Evolutionary conservation across 2,888 invertebrate genomes (phyloP).

Genomic region (Caenorhabditis sp.): DNA sequence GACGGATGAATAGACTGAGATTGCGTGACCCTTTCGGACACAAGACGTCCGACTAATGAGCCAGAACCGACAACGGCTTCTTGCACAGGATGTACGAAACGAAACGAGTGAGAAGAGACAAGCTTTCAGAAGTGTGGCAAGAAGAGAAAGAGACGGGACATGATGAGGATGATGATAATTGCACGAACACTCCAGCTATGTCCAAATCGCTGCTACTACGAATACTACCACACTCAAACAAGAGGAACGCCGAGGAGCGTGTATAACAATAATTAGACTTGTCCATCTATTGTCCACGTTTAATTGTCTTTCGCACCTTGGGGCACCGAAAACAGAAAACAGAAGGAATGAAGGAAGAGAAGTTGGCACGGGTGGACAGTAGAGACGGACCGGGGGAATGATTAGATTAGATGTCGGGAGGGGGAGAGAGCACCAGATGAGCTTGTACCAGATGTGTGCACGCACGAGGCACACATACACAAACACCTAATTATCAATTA

Average conservation of each 20-base stretch:
- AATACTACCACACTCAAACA: conserved; percentile 26
- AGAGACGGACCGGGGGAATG: conserved; percentile 1
- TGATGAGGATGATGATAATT: conserved; percentile 47
- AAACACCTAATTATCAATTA: conserved; percentile 65
- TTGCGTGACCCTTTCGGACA: conserved; percentile 61
- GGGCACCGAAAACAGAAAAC: conserved; percentile 32
- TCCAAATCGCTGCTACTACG: conserved; percentile 26
- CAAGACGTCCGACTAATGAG: conserved; percentile 58
- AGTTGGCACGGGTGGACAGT: background rate
- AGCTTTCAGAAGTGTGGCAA: conserved; percentile 45
- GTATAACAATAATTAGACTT: conserved; percentile 57
- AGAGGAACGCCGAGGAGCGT: conserved; percentile 41
- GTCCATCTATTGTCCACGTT: conserved; percentile 49
- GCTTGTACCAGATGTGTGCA: conserved; percentile 56
- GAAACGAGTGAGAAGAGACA: background rate
- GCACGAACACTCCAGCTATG: conserved; percentile 27
- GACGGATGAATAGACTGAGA: conserved; percentile 60
- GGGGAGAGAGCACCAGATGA: conserved; percentile 33
- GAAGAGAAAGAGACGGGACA: conserved; percentile 6
- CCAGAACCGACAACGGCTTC: conserved; percentile 51
- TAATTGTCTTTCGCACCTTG: conserved; percentile 60
- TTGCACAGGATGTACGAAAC: conserved; percentile 39
- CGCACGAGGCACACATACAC: conserved; percentile 29
- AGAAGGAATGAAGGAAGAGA: background rate
- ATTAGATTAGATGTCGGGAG: conserved; percentile 7